A percentile compares a stretch with the other conserved stretches of the same genome.
Conservation (phyloP, 1,140 invertebrate species). For the Pogonus chalceus region DNA sequence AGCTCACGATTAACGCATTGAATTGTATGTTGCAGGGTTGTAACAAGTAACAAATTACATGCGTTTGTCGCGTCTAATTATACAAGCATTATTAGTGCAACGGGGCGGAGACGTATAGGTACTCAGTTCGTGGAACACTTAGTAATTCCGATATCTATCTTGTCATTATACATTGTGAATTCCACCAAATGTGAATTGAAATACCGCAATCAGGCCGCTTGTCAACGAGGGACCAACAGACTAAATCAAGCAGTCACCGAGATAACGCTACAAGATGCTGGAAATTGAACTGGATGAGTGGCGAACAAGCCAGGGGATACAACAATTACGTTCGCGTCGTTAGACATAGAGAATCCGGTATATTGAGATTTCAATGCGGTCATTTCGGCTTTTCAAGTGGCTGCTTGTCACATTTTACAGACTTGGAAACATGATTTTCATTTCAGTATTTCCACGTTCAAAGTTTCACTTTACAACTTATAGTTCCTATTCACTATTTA, state of each 20-base stretch:
- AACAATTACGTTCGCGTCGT: constrained; percentile 31
- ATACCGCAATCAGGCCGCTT: constrained; percentile 27
- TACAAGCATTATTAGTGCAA: not conserved
- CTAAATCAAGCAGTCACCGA: no score
- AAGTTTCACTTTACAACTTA: no score
- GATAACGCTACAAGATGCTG: no score
- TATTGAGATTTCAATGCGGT: constrained; percentile 28
- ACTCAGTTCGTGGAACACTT: not conserved
- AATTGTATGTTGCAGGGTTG: not conserved
- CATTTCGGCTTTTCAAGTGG: constrained; percentile 14
- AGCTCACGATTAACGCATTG: not conserved
- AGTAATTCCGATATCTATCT: constrained; percentile 23
- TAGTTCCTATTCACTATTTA: no score
- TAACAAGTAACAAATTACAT: not conserved
- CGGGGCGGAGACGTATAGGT: not conserved
- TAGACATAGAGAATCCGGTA: constrained; percentile 28
- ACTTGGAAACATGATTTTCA: no score
- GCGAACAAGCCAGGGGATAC: constrained; percentile 22
- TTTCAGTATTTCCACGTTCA: no score
- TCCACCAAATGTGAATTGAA: constrained; percentile 25
- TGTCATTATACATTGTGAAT: constrained; percentile 29
- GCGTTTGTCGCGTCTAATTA: constrained; percentile 1
- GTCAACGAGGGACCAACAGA: constrained; percentile 13
- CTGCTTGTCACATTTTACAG: no score
- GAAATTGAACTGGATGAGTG: constrained; percentile 13